phyloP scores from a whole-genome alignment of 2,113 vertebrate genomes.

The Tetrax tetrax region DNA sequence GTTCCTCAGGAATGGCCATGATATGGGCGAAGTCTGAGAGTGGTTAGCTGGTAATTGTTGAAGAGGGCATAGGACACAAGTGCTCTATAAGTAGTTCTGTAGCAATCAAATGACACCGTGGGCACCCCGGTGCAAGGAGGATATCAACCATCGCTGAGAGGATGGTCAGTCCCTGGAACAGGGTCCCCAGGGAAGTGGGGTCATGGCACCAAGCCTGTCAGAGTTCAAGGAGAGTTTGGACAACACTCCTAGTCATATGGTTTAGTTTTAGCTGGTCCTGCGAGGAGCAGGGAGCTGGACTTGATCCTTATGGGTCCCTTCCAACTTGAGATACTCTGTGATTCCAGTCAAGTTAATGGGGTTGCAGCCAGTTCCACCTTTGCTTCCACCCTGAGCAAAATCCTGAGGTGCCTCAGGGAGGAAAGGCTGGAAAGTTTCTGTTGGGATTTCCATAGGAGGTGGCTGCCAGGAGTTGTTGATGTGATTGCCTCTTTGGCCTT shows the following conservation, averaged over 20 bases:
- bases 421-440: background rate
- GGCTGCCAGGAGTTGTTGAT: background rate
- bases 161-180: background rate
- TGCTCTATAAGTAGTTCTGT: background rate
- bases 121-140: accelerated
- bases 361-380: background rate
- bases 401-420: background rate
- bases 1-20: background rate
- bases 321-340: background rate
- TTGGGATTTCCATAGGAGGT: background rate
- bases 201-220: background rate
- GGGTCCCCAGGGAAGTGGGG: background rate
- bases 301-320: background rate
- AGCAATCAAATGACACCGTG: background rate
- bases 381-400: background rate
- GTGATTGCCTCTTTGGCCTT: background rate
- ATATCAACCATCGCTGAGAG: background rate
- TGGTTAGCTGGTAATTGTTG: background rate
- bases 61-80: background rate
- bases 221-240: background rate
- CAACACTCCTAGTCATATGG: background rate
- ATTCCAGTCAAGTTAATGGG: background rate
- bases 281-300: background rate
- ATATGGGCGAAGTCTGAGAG: background rate
- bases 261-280: background rate